Percentiles rank a stretch among this genome's conserved stretches.
Conservation (phyloP, 2,888 invertebrate genomes). For the Conistra vaccinii region DNA sequence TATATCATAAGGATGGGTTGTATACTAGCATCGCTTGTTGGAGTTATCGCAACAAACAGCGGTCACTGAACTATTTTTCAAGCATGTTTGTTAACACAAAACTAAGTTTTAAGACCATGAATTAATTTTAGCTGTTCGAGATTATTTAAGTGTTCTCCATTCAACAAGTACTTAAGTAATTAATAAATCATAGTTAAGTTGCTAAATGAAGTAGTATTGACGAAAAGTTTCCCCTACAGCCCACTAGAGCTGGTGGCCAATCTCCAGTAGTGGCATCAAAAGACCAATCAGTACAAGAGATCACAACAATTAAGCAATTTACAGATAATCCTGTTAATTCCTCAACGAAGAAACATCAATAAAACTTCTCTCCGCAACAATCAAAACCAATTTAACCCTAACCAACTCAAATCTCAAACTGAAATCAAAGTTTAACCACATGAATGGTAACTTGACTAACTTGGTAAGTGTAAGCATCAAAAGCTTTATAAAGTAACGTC, state of each 20-base stretch:
- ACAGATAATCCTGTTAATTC: constrained; percentile 13
- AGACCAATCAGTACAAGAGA: not conserved
- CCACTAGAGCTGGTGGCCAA: not conserved
- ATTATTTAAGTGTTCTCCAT: not conserved
- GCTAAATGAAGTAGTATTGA: not conserved
- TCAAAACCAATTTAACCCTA: constrained; percentile 41
- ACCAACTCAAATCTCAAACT: constrained; percentile 37
- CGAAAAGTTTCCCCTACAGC: not conserved
- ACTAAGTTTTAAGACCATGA: not conserved
- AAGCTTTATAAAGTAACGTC: constrained; percentile 64
- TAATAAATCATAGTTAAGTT: not conserved
- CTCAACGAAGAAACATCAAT: constrained; percentile 11
- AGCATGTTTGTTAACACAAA: not conserved
- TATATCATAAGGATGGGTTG: constrained; percentile 17
- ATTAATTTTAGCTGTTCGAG: not conserved
- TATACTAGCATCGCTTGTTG: constrained; percentile 10
- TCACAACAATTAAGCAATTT: not conserved
- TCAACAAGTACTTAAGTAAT: not conserved
- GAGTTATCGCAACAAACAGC: constrained; percentile 26
- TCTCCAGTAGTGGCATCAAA: not conserved
- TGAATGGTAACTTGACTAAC: constrained; percentile 40
- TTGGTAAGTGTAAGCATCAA: constrained; percentile 50
- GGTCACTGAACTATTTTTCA: constrained; percentile 2
- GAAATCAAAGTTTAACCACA: constrained; percentile 53
- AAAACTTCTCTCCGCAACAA: constrained; percentile 39